These are phyloP conservation scores for Fissipunctia ypsillon DNA, from an alignment of 2,888 invertebrate species.

Conservation along the genomic window DNA sequence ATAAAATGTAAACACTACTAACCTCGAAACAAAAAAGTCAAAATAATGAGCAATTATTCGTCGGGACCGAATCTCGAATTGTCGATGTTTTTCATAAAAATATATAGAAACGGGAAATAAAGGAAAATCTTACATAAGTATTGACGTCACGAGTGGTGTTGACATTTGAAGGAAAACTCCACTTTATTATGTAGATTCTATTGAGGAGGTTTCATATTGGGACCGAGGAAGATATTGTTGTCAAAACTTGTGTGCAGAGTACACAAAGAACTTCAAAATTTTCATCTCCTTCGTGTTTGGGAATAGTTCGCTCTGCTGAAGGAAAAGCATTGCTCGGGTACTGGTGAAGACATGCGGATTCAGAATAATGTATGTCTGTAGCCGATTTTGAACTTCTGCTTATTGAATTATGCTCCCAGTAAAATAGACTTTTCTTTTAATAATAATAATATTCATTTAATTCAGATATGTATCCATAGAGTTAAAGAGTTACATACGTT, in stretches of 20 bases:
- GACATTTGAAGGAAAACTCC: constrained; percentile 63
- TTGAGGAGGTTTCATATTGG: constrained; percentile 45
- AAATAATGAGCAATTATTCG: constrained; percentile 63
- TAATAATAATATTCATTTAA: too few relatives aligned
- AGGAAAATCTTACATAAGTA: constrained; percentile 57
- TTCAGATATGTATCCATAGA: too few relatives aligned
- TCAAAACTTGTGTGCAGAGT: constrained; percentile 9
- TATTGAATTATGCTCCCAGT: too few relatives aligned
- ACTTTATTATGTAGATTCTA: constrained; percentile 61
- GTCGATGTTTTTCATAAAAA: constrained; percentile 41
- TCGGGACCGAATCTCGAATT: constrained; percentile 22
- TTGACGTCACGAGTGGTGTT: constrained; percentile 63
- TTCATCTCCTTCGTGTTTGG: constrained; percentile 14
- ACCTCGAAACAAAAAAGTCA: constrained; percentile 11
- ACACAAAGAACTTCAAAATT: constrained; percentile 26
- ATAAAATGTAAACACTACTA: not conserved
- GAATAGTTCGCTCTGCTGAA: not conserved
- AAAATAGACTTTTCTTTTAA: too few relatives aligned
- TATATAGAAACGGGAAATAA: constrained; percentile 54
- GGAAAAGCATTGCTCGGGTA: not conserved
- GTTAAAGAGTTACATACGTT: too few relatives aligned
- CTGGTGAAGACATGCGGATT: too few relatives aligned
- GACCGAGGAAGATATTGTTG: constrained; percentile 32
- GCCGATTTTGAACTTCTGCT: not conserved
- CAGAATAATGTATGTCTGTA: not conserved